Evolutionary conservation across 2,797 vertebrate genomes (phyloP).

Genomic region (Cetoscarus ocellatus): DNA sequence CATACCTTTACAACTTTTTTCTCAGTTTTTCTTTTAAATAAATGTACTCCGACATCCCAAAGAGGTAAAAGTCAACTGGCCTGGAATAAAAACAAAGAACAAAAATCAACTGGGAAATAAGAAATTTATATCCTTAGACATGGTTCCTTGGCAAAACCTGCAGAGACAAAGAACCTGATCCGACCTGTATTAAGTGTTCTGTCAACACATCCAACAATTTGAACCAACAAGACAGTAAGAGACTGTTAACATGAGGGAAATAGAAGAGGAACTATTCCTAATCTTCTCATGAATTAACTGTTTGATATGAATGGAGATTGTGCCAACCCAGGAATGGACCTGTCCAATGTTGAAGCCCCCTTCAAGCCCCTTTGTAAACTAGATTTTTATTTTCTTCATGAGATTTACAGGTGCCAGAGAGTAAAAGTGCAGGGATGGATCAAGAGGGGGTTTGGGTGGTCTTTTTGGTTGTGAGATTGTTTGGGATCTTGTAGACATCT

Average conservation of each 20-base stretch:
- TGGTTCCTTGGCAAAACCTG: conserved; percentile 18
- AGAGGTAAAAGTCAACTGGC: conserved; percentile 10
- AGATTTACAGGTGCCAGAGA: too few species aligned
- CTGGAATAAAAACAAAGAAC: conserved; percentile 4
- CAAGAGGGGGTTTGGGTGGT: too few species aligned
- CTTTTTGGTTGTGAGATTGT: too few species aligned
- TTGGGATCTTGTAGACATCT: too few species aligned
- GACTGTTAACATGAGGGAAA: background rate
- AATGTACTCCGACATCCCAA: background rate
- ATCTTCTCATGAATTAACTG: background rate
- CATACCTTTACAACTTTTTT: background rate
- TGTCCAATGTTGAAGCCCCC: too few species aligned
- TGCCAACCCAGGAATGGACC: too few species aligned
- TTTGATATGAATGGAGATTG: background rate
- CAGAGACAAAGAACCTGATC: conserved; percentile 29
- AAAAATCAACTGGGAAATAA: conserved; percentile 25
- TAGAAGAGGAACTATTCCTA: background rate
- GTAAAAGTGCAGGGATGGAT: too few species aligned
- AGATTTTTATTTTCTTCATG: too few species aligned
- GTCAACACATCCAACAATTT: conserved; percentile 14
- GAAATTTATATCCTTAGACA: conserved; percentile 21
- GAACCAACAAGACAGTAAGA: background rate
- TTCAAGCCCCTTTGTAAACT: too few species aligned
- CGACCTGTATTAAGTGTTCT: conserved; percentile 41
- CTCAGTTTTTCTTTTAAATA: background rate